Conservation (phyloP, 2,797 vertebrate genomes). For the Eremophila alpestris region DNA sequence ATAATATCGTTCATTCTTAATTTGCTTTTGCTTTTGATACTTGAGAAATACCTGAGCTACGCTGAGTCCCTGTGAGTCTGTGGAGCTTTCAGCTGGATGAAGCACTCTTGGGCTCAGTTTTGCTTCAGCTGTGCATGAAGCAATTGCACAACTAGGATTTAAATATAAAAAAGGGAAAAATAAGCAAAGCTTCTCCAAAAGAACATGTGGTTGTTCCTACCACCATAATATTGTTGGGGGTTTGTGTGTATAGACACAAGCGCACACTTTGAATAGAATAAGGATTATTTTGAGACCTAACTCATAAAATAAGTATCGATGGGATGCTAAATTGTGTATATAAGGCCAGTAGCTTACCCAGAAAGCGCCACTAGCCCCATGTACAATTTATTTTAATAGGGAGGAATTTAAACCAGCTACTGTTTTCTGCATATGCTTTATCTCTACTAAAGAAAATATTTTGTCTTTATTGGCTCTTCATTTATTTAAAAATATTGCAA, state of each 20-base stretch:
- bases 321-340: neutral
- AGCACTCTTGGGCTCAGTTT: neutral
- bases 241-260: too few relatives aligned
- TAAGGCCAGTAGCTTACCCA: neutral
- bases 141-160: neutral
- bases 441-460: neutral
- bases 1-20: neutral
- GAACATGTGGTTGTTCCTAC: neutral
- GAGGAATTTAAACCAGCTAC: neutral
- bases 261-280: neutral
- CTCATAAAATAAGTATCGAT: neutral
- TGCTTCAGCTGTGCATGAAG: neutral
- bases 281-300: neutral
- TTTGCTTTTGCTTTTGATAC: neutral
- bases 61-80: neutral
- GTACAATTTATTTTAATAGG: neutral
- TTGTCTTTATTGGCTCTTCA: neutral
- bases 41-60: neutral
- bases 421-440: neutral
- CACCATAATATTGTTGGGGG: neutral
- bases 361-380: neutral
- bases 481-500: neutral
- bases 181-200: neutral
- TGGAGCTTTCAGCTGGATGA: neutral
- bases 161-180: slow-evolving; percentile 1